phyloP scores from a whole-genome alignment of 2,888 invertebrate genomes.

The Andricus quercusramuli region DNA sequence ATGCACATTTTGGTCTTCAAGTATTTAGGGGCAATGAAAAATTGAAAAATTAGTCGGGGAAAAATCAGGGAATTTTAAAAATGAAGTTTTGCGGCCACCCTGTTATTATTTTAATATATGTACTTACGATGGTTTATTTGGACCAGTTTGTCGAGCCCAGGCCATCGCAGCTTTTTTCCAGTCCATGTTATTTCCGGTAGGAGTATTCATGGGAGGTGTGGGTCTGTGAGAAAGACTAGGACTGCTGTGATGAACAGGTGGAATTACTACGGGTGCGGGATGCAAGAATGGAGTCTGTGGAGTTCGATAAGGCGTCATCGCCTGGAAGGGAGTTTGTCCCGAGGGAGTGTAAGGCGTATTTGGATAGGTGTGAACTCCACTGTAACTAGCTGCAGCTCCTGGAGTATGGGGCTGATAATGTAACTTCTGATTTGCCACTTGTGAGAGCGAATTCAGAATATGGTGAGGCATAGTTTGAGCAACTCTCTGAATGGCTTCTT shows the following conservation, averaged over 20 bases:
- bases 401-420: slow-evolving; percentile 86
- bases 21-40: no score
- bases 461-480: slow-evolving; percentile 86
- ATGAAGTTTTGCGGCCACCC: no score
- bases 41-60: no score
- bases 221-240: slow-evolving; percentile 75
- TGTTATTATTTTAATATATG: background rate
- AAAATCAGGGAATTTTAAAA: no score
- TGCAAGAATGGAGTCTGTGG: slow-evolving; percentile 83
- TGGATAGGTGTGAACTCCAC: slow-evolving; percentile 84
- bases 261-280: slow-evolving; percentile 78
- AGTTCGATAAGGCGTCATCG: slow-evolving; percentile 90
- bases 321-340: slow-evolving; percentile 96
- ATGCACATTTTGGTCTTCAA: no score
- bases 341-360: slow-evolving; percentile 95
- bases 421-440: slow-evolving; percentile 83
- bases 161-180: slow-evolving; percentile 96
- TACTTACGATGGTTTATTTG: slow-evolving; percentile 71
- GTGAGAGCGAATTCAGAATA: slow-evolving; percentile 86
- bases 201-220: slow-evolving; percentile 64
- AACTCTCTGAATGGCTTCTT: slow-evolving; percentile 86
- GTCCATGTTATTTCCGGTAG: slow-evolving; percentile 84
- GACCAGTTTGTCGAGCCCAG: slow-evolving; percentile 82
- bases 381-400: slow-evolving; percentile 81
- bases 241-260: slow-evolving; percentile 60